A percentile compares a stretch with the other conserved stretches of the same genome.
Conservation (phyloP, 2,797 vertebrate genomes). For the Alauda arvensis region DNA sequence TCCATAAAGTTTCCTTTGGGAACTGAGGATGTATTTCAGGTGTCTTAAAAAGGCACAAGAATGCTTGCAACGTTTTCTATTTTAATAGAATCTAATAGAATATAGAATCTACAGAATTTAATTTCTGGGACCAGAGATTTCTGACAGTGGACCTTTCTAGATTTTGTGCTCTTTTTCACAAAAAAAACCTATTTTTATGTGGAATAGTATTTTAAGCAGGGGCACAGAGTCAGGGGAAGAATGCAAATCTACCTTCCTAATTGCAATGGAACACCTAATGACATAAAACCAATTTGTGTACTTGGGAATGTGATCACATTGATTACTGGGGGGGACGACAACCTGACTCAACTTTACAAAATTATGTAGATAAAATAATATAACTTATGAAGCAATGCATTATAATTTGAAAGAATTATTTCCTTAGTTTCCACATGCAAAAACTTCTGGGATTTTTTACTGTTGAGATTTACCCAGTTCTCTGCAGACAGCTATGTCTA, state of each 20-base stretch:
- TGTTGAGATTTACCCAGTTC: neutral
- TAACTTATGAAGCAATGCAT: neutral
- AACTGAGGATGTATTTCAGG: neutral
- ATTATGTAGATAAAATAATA: neutral
- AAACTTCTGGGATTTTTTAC: neutral
- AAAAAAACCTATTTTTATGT: neutral
- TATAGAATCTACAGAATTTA: too few relatives aligned
- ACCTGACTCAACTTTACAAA: neutral
- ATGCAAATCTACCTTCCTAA: neutral
- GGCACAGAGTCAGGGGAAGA: neutral
- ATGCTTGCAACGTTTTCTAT: neutral
- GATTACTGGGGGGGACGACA: neutral
- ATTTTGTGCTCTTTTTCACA: neutral
- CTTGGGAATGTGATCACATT: neutral
- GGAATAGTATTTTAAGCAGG: neutral
- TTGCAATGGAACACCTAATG: neutral
- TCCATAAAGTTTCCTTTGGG: neutral
- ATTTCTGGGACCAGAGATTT: neutral
- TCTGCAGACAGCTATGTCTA: conserved; percentile 6
- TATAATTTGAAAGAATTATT: neutral
- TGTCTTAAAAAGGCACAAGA: neutral
- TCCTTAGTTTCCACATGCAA: neutral
- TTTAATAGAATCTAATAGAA: too few relatives aligned
- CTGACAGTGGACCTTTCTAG: neutral
- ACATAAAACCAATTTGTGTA: neutral